Evolutionary conservation across 2,113 vertebrate species (phyloP).

Genomic region (Neodon shergylaensis): DNA sequence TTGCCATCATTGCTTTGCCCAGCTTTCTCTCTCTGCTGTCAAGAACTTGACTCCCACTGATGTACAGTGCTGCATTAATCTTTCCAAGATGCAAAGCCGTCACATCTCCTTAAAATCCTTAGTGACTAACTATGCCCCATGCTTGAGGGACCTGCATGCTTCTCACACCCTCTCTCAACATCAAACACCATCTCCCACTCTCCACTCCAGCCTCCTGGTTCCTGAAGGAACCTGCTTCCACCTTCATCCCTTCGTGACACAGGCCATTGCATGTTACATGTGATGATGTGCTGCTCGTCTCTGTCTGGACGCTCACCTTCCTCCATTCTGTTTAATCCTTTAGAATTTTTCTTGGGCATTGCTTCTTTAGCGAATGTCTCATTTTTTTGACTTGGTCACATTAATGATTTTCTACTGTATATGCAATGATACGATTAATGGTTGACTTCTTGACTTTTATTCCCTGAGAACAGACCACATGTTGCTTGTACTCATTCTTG

Average conservation of each 20-base stretch:
- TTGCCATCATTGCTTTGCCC: not conserved
- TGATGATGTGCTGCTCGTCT: not conserved
- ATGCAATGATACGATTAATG: not conserved
- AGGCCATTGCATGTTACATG: not conserved
- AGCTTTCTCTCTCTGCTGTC: not conserved
- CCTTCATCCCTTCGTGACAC: not conserved
- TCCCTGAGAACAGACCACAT: not conserved
- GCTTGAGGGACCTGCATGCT: not conserved
- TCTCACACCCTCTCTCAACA: not conserved
- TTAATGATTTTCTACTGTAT: not conserved
- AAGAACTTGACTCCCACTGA: not conserved
- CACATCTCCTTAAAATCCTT: not conserved
- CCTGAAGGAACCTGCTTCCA: not conserved
- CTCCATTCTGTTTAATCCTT: not conserved
- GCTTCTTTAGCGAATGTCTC: not conserved
- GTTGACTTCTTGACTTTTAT: not conserved
- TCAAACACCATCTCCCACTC: not conserved
- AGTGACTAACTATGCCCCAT: not conserved
- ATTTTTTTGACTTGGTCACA: not conserved
- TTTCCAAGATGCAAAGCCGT: not conserved
- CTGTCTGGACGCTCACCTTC: not conserved
- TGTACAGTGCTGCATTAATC: not conserved
- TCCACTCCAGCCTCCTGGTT: not conserved
- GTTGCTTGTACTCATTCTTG: not conserved
- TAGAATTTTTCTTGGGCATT: not conserved